Percentiles rank a stretch among this genome's conserved stretches.
phyloP scores from a whole-genome alignment of 2,113 vertebrate genomes.

The Centrocercus urophasianus region DNA sequence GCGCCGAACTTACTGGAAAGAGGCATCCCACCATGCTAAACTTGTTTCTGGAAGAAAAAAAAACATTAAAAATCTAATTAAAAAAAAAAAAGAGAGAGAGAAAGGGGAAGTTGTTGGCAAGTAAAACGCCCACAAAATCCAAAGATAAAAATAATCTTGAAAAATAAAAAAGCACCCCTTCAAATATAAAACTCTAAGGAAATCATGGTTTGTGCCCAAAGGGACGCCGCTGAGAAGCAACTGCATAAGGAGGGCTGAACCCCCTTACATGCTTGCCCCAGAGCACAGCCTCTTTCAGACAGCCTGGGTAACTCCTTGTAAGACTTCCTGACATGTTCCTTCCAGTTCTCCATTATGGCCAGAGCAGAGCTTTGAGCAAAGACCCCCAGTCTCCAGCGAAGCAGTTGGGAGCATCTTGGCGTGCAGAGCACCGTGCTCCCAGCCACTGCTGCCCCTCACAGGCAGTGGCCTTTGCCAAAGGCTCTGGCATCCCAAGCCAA shows the following conservation, averaged over 20 bases:
- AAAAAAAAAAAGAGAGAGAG: background rate
- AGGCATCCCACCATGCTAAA: accelerated
- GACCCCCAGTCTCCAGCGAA: background rate
- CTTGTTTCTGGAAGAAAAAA: background rate
- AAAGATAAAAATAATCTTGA: background rate
- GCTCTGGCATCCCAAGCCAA: background rate
- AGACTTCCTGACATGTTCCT: background rate
- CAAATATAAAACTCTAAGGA: background rate
- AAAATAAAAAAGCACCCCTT: background rate
- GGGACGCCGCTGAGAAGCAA: background rate
- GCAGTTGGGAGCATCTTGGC: background rate
- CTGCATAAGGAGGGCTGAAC: background rate
- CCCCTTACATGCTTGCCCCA: background rate
- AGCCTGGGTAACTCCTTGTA: background rate
- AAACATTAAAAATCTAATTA: background rate
- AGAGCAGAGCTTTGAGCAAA: background rate
- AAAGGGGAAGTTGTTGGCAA: background rate
- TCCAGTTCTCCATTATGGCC: background rate
- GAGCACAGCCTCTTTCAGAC: background rate
- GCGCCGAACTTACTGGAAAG: background rate
- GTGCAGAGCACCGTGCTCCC: background rate
- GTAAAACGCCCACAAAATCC: background rate
- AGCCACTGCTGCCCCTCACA: background rate
- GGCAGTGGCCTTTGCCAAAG: background rate
- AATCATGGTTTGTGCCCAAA: background rate